Evolutionary conservation across 1,140 invertebrate species (phyloP).

Genomic region (Aphelenchoides besseyi): DNA sequence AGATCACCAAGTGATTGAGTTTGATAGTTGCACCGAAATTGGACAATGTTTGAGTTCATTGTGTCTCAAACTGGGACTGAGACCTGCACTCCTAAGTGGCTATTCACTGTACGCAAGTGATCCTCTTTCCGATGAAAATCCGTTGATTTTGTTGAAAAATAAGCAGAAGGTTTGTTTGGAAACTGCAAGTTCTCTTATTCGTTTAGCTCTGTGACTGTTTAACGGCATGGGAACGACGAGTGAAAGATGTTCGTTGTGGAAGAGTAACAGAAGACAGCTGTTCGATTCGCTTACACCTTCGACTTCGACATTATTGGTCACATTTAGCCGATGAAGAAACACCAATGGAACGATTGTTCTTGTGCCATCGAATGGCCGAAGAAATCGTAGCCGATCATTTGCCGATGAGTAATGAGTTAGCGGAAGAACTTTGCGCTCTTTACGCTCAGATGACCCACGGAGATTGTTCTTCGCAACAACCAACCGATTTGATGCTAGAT

Average conservation of each 20-base stretch:
- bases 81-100: conserved; percentile 52
- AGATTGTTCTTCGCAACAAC: conserved; percentile 16
- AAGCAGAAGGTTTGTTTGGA: conserved; percentile 42
- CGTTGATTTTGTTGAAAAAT: conserved; percentile 40
- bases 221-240: conserved; percentile 45
- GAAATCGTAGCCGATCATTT: conserved; percentile 47
- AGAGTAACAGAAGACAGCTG: conserved; percentile 31
- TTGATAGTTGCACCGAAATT: conserved; percentile 55
- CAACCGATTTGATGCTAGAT: conserved; percentile 29
- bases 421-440: conserved; percentile 48
- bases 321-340: conserved; percentile 48
- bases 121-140: conserved; percentile 20
- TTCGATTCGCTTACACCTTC: conserved; percentile 34
- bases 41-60: conserved; percentile 54
- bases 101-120: conserved; percentile 52
- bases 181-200: background rate
- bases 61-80: conserved; percentile 48
- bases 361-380: conserved; percentile 51
- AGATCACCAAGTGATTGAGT: conserved; percentile 57
- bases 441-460: conserved; percentile 53
- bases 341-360: conserved; percentile 44
- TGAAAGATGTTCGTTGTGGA: conserved; percentile 39
- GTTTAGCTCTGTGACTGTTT: conserved; percentile 48
- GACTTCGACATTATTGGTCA: conserved; percentile 51
- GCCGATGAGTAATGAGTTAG: conserved; percentile 47